These are phyloP conservation scores for Neolamprologus fasciatus DNA, from an alignment of 2,113 vertebrate genomes.

Conservation along the genomic window DNA sequence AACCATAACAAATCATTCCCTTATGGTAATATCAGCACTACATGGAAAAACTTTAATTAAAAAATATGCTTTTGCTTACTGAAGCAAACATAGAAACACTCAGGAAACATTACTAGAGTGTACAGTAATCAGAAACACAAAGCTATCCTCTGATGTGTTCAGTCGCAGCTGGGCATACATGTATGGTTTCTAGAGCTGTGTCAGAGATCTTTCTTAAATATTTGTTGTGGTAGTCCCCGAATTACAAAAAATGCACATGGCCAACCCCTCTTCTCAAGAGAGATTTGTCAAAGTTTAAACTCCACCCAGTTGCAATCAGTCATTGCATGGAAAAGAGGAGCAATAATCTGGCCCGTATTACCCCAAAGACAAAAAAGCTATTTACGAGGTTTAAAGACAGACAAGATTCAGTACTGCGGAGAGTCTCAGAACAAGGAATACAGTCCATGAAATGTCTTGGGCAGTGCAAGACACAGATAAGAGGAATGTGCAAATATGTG, in stretches of 20 bases:
- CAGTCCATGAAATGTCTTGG: background rate
- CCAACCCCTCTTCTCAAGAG: background rate
- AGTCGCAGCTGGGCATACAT: background rate
- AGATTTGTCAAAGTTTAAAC: background rate
- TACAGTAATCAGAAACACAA: background rate
- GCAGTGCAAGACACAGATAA: background rate
- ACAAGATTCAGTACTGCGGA: background rate
- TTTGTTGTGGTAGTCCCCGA: background rate
- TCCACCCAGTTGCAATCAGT: background rate
- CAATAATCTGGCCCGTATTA: background rate
- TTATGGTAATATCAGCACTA: background rate
- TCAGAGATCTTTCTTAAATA: background rate
- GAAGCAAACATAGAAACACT: background rate
- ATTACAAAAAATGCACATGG: background rate
- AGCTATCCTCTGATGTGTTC: background rate
- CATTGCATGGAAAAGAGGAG: background rate
- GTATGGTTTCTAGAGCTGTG: background rate
- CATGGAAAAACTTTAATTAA: background rate
- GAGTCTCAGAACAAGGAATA: background rate
- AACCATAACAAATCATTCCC: background rate
- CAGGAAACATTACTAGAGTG: background rate
- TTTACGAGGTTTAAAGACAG: background rate
- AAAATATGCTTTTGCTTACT: background rate
- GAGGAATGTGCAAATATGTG: background rate
- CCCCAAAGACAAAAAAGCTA: background rate